These are phyloP conservation scores for Neoitamus cyanurus DNA, from an alignment of 2,888 invertebrate species.

Conservation along the genomic window DNA sequence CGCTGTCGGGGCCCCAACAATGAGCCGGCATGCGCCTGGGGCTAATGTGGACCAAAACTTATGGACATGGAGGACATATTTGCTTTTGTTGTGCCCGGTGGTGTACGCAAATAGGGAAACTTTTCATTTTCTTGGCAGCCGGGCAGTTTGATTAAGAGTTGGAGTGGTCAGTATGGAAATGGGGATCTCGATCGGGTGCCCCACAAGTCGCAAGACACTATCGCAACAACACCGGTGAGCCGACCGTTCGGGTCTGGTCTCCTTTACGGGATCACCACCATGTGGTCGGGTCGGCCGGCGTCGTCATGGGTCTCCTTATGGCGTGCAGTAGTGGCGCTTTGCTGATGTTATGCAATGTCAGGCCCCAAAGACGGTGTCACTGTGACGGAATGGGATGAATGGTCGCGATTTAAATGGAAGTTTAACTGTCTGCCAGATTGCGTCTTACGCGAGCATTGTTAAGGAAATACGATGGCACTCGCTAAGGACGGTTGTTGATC, in stretches of 20 bases:
- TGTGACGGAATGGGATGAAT: constrained; percentile 52
- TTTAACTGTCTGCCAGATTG: constrained; percentile 30
- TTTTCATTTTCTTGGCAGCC: constrained; percentile 47
- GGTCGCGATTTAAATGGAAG: constrained; percentile 55
- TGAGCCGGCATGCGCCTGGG: neutral
- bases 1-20: constrained; percentile 7
- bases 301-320: constrained; percentile 25
- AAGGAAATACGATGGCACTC: constrained; percentile 6
- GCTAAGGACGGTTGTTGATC: constrained; percentile 33
- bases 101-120: constrained; percentile 51
- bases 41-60: constrained; percentile 47
- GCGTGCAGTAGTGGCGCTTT: constrained; percentile 21
- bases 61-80: constrained; percentile 51
- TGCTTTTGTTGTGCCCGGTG: constrained; percentile 4
- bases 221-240: neutral
- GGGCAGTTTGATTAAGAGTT: constrained; percentile 31
- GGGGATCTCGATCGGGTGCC: neutral
- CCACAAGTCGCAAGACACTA: neutral
- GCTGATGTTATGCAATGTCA: constrained; percentile 45
- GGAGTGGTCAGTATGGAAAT: constrained; percentile 29
- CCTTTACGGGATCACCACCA: constrained; percentile 34
- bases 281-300: neutral
- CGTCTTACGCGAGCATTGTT: constrained; percentile 17
- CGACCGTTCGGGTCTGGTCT: constrained; percentile 3
- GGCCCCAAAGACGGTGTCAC: constrained; percentile 43